These are phyloP conservation scores for Incurvaria masculella DNA, from an alignment of 2,888 invertebrate species.

Conservation along the genomic window DNA sequence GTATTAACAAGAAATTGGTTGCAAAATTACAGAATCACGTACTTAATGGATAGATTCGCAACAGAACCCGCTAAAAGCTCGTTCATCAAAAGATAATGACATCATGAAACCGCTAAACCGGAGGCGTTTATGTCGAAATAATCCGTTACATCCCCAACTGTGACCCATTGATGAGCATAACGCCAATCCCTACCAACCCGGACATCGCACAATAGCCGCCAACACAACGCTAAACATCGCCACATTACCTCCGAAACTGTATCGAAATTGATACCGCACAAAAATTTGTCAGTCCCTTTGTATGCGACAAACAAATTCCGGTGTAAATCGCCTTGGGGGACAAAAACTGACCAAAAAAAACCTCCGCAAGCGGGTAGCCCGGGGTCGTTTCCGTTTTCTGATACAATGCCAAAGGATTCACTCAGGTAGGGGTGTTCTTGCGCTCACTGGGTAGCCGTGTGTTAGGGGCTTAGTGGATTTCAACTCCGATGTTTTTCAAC, in stretches of 20 bases:
- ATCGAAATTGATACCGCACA: constrained; percentile 41
- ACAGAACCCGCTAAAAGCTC: not conserved
- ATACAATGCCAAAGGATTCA: constrained; percentile 25
- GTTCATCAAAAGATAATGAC: not conserved
- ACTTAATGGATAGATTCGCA: not conserved
- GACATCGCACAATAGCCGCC: constrained; percentile 31
- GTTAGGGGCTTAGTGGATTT: too few species aligned
- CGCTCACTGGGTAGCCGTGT: constrained; percentile 26
- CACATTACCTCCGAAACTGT: constrained; percentile 44
- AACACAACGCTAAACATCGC: constrained; percentile 47
- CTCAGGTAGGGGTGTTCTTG: constrained; percentile 41
- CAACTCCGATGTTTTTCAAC: too few species aligned
- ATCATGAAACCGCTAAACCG: not conserved
- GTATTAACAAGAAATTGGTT: too few species aligned
- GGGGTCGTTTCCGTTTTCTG: not conserved
- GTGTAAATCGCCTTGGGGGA: constrained; percentile 37
- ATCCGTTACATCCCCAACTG: constrained; percentile 35
- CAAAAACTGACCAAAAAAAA: not conserved
- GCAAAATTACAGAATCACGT: too few species aligned
- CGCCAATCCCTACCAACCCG: not conserved
- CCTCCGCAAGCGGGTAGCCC: not conserved
- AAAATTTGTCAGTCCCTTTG: constrained; percentile 43
- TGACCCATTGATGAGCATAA: not conserved
- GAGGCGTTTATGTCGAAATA: constrained; percentile 33
- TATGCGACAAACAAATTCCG: constrained; percentile 33